Percentiles rank a stretch among this genome's conserved stretches.
Conservation (phyloP, 2,888 invertebrate genomes). For the Lacanobia oleracea region DNA sequence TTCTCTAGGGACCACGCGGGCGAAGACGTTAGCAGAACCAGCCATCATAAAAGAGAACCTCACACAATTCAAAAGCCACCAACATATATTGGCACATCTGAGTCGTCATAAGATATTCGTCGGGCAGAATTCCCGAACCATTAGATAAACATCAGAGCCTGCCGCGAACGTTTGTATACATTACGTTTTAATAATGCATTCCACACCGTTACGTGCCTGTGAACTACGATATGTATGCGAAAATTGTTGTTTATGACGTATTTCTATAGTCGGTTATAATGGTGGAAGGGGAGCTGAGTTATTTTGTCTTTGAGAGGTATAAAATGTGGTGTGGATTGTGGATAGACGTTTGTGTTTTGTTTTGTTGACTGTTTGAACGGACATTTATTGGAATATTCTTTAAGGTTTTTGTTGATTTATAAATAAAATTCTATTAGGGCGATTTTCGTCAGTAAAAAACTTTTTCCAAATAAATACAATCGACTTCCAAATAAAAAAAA, state of each 20-base stretch:
- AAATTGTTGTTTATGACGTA: conserved; percentile 62
- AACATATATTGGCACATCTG: conserved; percentile 54
- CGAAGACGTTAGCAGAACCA: no score
- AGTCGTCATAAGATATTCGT: conserved; percentile 50
- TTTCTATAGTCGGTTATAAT: conserved; percentile 44
- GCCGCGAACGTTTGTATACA: conserved; percentile 59
- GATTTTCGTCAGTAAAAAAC: no score
- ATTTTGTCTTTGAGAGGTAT: conserved; percentile 33
- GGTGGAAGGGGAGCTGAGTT: conserved; percentile 13
- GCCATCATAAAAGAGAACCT: not conserved
- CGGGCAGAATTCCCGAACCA: conserved; percentile 47
- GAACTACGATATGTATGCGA: conserved; percentile 61
- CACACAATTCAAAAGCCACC: not conserved
- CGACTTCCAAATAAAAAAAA: no score
- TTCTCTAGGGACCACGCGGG: no score
- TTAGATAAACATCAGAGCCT: conserved; percentile 59
- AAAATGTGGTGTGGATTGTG: not conserved
- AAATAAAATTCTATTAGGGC: not conserved
- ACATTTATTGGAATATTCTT: not conserved
- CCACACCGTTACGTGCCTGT: conserved; percentile 56
- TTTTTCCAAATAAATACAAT: no score
- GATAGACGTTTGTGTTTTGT: conserved; percentile 14
- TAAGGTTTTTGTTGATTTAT: not conserved
- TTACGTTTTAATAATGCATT: conserved; percentile 69
- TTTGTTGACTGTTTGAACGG: not conserved